Evolutionary conservation across 2,113 vertebrate species (phyloP), one percentile per base, ranked within the genome.

Genomic region (Egretta garzetta): DNA sequence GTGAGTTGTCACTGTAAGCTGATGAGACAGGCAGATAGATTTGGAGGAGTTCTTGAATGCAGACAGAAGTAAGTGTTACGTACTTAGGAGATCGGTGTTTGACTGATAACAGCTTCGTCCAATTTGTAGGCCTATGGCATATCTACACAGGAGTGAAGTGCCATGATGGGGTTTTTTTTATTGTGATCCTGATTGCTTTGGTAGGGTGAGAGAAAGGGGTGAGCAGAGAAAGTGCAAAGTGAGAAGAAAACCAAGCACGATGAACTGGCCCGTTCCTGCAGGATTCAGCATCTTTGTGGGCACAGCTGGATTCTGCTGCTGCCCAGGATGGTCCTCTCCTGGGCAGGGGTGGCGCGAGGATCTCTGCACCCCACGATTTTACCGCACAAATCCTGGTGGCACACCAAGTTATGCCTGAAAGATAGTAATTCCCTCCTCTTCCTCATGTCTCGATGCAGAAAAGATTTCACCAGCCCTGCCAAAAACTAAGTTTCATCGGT

Each of bases 61-160:
- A 62, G 63, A 47, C 39, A 77, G 72, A 56, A 91, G 33, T 63
- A 59, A n/a, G 33, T 27, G 58, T 82, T 76, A 30, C 9, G 72
- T 56, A 56, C 49, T 86, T 73, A 72, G 73, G 92, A 91, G 89
- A 73, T 83, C 49, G 80, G 92, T 73, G 72, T 82, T 83, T 91
- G 80, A 21, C 67, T 90, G 88, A 68, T 95, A 90, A 95, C 80
- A 90, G 62, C 47, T 37, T 18, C 6, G 43, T 63, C 32, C 41
- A 63, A 47, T 55, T 68, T 83, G 75, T 83, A 76, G 71, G 60
- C 47, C 52, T 62, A 2, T 3, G 12, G 58, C 35, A 4, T 55
- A 83, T 39, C 58, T 80, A 32, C 33, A 5, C 59, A 27, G 28
- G 18, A 41, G 56, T 37, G 35, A 67, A 88, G 80, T 27, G 53